Conservation (phyloP, 2,888 invertebrate species). For the Venustoraphidia nigricollis region DNA sequence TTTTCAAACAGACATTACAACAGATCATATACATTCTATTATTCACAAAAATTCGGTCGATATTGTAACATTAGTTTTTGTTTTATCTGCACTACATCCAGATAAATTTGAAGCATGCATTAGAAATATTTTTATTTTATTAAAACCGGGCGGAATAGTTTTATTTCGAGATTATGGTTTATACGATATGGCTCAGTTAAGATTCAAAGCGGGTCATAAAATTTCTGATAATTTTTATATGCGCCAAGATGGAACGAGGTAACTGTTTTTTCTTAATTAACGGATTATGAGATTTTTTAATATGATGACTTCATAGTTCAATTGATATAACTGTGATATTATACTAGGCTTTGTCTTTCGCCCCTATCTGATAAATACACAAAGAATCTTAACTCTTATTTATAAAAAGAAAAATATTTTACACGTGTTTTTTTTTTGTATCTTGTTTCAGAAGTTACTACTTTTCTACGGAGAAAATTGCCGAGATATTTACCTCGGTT, state of each 20-base stretch:
- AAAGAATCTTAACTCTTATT: no score
- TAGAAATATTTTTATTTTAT: slow-evolving; percentile 43
- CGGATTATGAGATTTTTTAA: no score
- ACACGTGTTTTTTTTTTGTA: slow-evolving; percentile 6
- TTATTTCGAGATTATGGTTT: slow-evolving; percentile 88
- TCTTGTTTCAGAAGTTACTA: slow-evolving; percentile 53
- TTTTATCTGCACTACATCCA: slow-evolving; percentile 88
- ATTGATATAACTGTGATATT: no score
- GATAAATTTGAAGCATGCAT: slow-evolving; percentile 52
- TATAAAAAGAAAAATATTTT: neutral
- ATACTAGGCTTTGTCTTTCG: no score
- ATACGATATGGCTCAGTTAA: slow-evolving; percentile 89
- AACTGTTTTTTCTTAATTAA: slow-evolving; percentile 9
- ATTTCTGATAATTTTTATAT: slow-evolving; percentile 87
- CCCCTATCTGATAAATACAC: no score
- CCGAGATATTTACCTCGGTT: slow-evolving; percentile 41
- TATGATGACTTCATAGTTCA: no score
- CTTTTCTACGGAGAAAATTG: slow-evolving; percentile 57
- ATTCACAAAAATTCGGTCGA: slow-evolving; percentile 41
- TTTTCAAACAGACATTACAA: slow-evolving; percentile 76
- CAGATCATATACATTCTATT: slow-evolving; percentile 43
- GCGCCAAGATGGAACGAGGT: slow-evolving; percentile 92
- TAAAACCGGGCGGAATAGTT: slow-evolving; percentile 63
- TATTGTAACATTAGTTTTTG: slow-evolving; percentile 82
- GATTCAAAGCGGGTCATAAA: slow-evolving; percentile 87